Evolutionary conservation across 2,797 vertebrate species (phyloP).

Genomic region (Xiphorhynchus erythropygius): DNA sequence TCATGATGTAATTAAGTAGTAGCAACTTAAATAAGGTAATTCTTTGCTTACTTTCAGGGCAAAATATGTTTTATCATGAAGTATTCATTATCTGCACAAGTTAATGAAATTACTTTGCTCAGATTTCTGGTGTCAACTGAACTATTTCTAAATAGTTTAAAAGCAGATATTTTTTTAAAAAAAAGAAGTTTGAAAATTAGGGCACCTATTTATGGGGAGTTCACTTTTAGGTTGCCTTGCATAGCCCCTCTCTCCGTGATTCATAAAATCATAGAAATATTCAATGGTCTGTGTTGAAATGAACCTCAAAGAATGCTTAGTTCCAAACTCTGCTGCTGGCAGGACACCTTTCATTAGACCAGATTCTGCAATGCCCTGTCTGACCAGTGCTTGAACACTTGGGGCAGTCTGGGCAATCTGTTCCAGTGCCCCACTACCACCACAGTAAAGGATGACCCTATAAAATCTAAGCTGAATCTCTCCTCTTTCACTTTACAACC

Average conservation of each 20-base stretch:
- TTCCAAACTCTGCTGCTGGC: rapidly evolving
- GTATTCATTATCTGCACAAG: constrained; percentile 53
- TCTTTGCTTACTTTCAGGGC: constrained; percentile 16
- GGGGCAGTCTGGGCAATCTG: not conserved
- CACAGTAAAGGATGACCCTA: not conserved
- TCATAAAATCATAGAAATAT: not conserved
- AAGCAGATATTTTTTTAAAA: not conserved
- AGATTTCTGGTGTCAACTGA: constrained; percentile 38
- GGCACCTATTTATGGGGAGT: not conserved
- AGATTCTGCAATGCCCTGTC: too few species aligned
- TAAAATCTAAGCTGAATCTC: not conserved
- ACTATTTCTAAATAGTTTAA: not conserved
- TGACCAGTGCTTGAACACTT: not conserved
- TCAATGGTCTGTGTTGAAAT: not conserved
- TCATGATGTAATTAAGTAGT: constrained; percentile 55
- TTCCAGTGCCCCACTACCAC: not conserved
- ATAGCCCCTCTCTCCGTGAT: not conserved
- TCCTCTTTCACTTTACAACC: not conserved
- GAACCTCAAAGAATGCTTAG: not conserved
- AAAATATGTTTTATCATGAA: constrained; percentile 61
- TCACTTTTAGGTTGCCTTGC: not conserved
- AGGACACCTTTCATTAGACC: too few species aligned
- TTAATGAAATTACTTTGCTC: constrained; percentile 52
- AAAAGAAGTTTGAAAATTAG: constrained; percentile 11
- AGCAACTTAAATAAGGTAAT: constrained; percentile 44